Evolutionary conservation across 2,888 invertebrate species (phyloP), one percentile per base, ranked within the genome.

Genomic region (Pteria penguin): DNA sequence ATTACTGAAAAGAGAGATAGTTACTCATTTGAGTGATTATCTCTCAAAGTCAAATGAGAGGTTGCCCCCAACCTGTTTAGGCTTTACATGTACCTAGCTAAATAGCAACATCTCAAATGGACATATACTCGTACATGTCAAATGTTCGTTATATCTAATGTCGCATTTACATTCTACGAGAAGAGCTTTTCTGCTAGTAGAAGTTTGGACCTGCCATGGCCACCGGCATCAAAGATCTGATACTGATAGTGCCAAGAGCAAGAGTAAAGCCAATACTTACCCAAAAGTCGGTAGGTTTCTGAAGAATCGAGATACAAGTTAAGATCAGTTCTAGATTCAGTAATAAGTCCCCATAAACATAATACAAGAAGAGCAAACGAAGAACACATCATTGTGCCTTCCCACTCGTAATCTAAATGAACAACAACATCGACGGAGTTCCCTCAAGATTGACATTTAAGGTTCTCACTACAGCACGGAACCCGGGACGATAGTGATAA

Each of bases 251-350:
- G 57, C 57, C 8, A 54, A 54, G 18, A 22, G 54, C 54, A 63
- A 32, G 5, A 8, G 14, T 24, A n/a, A 5, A 8, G 22, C n/a
- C n/a, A 14, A 57, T 11, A 86, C 87, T 86, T 82, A 89, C 89
- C 89, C 57, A 89, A 79, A 72, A 89, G 72, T 79, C 86, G 79
- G 65, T 80, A 83, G 1, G 88, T 89, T 76, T 89, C 88, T 69
- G 82, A 80, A 31, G 84, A 82, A 73, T 87, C 86, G 84, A 89
- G 81, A 66, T 87, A 89, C 75, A 89, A 81, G 77, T 87, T 87
- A 55, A 89, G 77, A 75, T 88, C 78, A 54, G 83, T 81, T 74
- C 76, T 72, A 36, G 82, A 77, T 58, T 72, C 65, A 68, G 82
- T 76, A 62, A 86, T 75, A 79, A 78, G 84, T 82, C 85, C 84